phyloP scores from a whole-genome alignment of 2,113 vertebrate species.

The Tragelaphus scriptus region DNA sequence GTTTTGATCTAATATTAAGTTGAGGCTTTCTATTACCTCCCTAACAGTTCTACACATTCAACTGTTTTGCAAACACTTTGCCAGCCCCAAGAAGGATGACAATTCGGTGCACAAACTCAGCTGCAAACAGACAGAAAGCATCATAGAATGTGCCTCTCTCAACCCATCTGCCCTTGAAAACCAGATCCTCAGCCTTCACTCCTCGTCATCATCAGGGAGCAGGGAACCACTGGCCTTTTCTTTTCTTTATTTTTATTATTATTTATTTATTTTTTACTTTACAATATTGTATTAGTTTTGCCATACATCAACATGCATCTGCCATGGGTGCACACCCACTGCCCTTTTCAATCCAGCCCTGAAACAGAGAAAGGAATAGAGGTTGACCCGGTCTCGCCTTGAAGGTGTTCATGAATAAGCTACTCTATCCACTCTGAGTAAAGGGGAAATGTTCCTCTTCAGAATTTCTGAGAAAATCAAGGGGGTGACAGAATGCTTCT shows the following conservation, averaged over 20 bases:
- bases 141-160: fast-evolving
- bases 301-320: too few species aligned
- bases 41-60: neutral
- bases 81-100: neutral
- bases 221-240: neutral
- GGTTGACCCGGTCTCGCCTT: neutral
- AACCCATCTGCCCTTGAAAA: neutral
- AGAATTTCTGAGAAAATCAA: neutral
- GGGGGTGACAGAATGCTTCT: neutral
- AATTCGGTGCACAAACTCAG: neutral
- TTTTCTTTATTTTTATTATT: neutral
- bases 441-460: neutral
- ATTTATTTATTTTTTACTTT: too few species aligned
- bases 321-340: too few species aligned
- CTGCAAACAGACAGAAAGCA: neutral
- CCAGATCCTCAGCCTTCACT: neutral
- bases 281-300: too few species aligned
- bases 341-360: neutral
- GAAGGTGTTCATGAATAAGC: neutral
- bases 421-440: neutral
- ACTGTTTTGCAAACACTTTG: neutral
- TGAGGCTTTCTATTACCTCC: neutral
- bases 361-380: neutral
- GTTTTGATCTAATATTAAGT: neutral
- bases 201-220: neutral